Percentiles rank a stretch among this genome's conserved stretches.
These are phyloP conservation scores for Ginglymostoma cirratum DNA, from an alignment of 2,113 vertebrate species.

Conservation along the genomic window DNA sequence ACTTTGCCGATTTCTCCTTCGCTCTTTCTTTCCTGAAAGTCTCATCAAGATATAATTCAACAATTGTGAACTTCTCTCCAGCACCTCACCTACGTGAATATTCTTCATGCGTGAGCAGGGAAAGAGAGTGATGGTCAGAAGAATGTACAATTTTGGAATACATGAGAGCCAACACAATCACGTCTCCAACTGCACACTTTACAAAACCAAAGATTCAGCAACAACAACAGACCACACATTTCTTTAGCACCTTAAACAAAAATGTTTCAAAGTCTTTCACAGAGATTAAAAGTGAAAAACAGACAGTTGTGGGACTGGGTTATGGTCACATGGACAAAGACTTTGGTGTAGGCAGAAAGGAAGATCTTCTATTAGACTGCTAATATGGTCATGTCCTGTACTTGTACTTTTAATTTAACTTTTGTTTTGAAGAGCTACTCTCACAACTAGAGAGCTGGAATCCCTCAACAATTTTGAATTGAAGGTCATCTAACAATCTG, in stretches of 20 bases:
- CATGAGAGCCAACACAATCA: not conserved
- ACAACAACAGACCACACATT: not conserved
- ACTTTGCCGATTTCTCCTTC: not conserved
- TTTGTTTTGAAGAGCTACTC: not conserved
- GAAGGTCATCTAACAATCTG: too few species aligned
- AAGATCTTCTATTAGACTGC: not conserved
- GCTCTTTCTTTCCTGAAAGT: not conserved
- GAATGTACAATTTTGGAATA: not conserved
- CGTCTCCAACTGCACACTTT: not conserved
- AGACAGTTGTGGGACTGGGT: not conserved
- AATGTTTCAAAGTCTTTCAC: not conserved
- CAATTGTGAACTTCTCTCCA: not conserved
- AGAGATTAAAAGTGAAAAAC: not conserved
- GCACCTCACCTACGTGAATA: not conserved
- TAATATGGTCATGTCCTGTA: not conserved
- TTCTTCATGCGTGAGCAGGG: not conserved
- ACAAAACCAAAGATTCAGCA: not conserved
- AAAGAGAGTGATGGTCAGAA: not conserved
- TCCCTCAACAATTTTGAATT: too few species aligned
- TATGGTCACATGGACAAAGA: not conserved
- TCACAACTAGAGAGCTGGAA: not conserved
- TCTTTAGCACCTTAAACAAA: not conserved
- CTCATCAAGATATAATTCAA: not conserved
- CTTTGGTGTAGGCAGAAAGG: not conserved
- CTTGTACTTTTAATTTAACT: not conserved